Conservation (phyloP, 2,797 vertebrate species). For the Myripristis murdjan region DNA sequence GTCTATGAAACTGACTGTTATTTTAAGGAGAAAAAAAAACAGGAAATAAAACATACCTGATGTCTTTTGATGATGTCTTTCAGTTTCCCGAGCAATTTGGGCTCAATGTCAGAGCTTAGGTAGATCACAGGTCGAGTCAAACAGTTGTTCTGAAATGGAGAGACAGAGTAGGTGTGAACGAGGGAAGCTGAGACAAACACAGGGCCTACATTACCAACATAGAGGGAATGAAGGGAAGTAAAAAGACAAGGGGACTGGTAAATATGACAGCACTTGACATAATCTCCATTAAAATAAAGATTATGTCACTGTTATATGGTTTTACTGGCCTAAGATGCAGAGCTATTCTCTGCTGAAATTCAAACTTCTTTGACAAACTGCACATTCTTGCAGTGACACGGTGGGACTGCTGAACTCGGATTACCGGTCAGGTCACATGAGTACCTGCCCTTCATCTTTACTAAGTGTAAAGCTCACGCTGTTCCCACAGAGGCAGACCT, state of each 20-base stretch:
- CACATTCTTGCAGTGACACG: slow-evolving; percentile 16
- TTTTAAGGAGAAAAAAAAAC: slow-evolving; percentile 5
- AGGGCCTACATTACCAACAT: background rate
- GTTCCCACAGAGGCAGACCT: background rate
- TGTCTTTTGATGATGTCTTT: slow-evolving; percentile 98
- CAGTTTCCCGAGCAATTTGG: slow-evolving; percentile 95
- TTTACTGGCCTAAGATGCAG: slow-evolving; percentile 12
- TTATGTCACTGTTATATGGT: background rate
- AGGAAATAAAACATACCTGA: too few species aligned
- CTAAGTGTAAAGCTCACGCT: slow-evolving; percentile 1
- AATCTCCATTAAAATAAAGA: slow-evolving; percentile 8
- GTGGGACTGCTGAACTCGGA: slow-evolving; percentile 37
- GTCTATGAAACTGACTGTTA: background rate
- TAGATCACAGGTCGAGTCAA: slow-evolving; percentile 94
- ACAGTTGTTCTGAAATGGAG: slow-evolving; percentile 92
- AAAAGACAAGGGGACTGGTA: too few species aligned
- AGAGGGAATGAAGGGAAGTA: background rate
- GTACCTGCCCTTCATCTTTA: slow-evolving; percentile 25
- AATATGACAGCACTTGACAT: too few species aligned
- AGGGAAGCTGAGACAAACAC: background rate
- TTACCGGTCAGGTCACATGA: slow-evolving; percentile 45
- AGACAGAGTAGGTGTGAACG: slow-evolving; percentile 14
- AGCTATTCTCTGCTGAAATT: background rate
- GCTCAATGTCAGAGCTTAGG: slow-evolving; percentile 94
- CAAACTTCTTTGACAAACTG: too few species aligned